Base-by-base conservation (phyloP, 2,888 invertebrate genomes). In the Cheilosia vulpina region DNA sequence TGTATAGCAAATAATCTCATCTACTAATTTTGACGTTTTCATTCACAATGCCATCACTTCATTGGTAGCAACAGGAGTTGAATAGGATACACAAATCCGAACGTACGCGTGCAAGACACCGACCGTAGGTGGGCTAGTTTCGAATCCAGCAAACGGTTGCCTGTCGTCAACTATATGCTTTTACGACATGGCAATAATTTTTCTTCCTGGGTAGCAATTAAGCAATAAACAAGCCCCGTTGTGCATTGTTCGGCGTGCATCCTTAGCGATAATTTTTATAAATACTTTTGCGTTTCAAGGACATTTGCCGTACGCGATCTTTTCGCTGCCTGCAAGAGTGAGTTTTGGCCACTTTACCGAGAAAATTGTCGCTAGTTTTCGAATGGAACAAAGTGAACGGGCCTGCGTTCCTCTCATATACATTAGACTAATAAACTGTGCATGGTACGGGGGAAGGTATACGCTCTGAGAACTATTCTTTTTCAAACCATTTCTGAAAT, bases 131-230 rank as follows among this genome's bases (percentile, higher is more conserved):
- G 69, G 66, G 75, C 79, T 47, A 19, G 27, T 43, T 43, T 15
- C 60, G 7, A 9, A 15, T 60, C 43, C 1, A 27, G 19, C 17
- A 62, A 73, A 79, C 57, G 79, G 80, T 90, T 63, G 88, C 91
- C 90, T 89, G 90, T 89, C 87, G 90, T 85, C 89, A 87, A 87
- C 90, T 92, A 91, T 90, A 92, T 91, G 89, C 87, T 89, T 91
- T 91, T 91, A 91, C 88, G 90, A 89, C 89, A 88, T 88, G 89
- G 88, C 90, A 90, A 91, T 91, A 90, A 91, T 90, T 90, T 90
- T 90, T 90, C 89, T 88, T 88, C 89, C 88, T 89, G 88, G 89
- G 89, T 88, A 85, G 89, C 90, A 89, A 91, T 91, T 90, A 90
- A 91, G 90, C 88, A 87, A 87, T 89, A 88, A 75, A 77, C 73